These are phyloP conservation scores for Perithous albicinctus DNA, from an alignment of 2,888 invertebrate genomes.

Conservation along the genomic window DNA sequence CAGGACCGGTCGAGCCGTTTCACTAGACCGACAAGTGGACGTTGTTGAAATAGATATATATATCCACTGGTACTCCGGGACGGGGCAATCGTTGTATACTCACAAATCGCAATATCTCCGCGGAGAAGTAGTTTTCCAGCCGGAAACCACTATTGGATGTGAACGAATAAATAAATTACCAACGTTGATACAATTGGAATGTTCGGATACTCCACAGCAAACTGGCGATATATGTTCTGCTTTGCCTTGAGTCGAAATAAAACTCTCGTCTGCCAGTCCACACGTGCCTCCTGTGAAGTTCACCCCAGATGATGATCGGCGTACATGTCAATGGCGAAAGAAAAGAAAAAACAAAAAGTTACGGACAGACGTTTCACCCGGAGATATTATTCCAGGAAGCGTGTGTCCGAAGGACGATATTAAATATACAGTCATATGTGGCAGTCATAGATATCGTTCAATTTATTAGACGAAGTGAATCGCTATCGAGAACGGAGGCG, in stretches of 20 bases:
- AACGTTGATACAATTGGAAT: constrained; percentile 73
- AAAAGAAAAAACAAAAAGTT: constrained; percentile 21
- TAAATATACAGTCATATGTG: constrained; percentile 32
- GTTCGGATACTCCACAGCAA: constrained; percentile 26
- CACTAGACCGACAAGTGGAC: constrained; percentile 48
- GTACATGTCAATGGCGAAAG: not conserved
- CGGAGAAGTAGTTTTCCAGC: constrained; percentile 34
- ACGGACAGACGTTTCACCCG: constrained; percentile 17
- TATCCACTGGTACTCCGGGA: constrained; percentile 37
- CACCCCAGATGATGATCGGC: not conserved
- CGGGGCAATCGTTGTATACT: constrained; percentile 68
- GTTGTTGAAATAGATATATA: constrained; percentile 54
- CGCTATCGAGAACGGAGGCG: constrained; percentile 19
- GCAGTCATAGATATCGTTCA: constrained; percentile 33
- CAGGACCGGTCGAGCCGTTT: constrained; percentile 57
- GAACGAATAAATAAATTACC: constrained; percentile 76
- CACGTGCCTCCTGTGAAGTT: not conserved
- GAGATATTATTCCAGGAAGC: constrained; percentile 48
- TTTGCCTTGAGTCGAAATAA: constrained; percentile 43
- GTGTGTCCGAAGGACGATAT: constrained; percentile 39
- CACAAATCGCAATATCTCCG: constrained; percentile 74
- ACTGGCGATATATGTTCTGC: not conserved
- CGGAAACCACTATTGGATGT: constrained; percentile 31
- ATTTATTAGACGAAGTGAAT: constrained; percentile 48
- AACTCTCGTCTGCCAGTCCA: constrained; percentile 33